Percentiles rank a stretch among this genome's conserved stretches.
phyloP scores from a whole-genome alignment of 2,797 vertebrate species.

The Periophthalmus magnuspinnatus region DNA sequence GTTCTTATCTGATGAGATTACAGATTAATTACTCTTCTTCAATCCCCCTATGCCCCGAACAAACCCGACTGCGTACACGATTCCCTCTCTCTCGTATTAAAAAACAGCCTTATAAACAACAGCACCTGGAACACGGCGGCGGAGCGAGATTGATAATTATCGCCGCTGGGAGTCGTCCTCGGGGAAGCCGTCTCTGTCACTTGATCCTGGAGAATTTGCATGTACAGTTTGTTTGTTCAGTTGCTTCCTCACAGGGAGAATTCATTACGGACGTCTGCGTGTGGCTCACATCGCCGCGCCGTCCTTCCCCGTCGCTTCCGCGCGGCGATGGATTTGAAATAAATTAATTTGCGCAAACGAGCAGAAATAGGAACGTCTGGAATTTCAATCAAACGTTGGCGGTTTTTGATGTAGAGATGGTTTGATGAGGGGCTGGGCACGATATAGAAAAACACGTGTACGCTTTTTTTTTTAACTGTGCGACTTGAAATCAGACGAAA shows the following conservation, averaged over 20 bases:
- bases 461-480: too few relatives aligned
- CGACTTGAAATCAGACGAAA: too few relatives aligned
- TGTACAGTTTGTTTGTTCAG: conserved; percentile 42
- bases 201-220: conserved; percentile 54
- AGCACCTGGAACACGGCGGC: conserved; percentile 12
- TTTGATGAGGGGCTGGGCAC: background rate
- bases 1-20: conserved; percentile 62
- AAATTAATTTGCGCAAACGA: conserved; percentile 34
- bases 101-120: conserved; percentile 17
- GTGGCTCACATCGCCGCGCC: conserved; percentile 40
- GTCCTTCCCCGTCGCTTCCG: conserved; percentile 31
- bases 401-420: conserved; percentile 7
- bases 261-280: conserved; percentile 44
- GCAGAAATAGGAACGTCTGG: conserved; percentile 18
- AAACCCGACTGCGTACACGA: conserved; percentile 56
- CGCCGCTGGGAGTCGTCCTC: conserved; percentile 21
- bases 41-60: conserved; percentile 55
- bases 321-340: conserved; percentile 26
- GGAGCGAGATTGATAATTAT: conserved; percentile 46
- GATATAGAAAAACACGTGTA: background rate
- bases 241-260: conserved; percentile 46
- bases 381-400: conserved; percentile 14
- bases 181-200: conserved; percentile 35
- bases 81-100: conserved; percentile 30
- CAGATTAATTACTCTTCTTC: conserved; percentile 62